A percentile compares a stretch with the other conserved stretches of the same genome.
phyloP scores from a whole-genome alignment of 1,140 invertebrate species.

The Drosophila nigromelanica region DNA sequence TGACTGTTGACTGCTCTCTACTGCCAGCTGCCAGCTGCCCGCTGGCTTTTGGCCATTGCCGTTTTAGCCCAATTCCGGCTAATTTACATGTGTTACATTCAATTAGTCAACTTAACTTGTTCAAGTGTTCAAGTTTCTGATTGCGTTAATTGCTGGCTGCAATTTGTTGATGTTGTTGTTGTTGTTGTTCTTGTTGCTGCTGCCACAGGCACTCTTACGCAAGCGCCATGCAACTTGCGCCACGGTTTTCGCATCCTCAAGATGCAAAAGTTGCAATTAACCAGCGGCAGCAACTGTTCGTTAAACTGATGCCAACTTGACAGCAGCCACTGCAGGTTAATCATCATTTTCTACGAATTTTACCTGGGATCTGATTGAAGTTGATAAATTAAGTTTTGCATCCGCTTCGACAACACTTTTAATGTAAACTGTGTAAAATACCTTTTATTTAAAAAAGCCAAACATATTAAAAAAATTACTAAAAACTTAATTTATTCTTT shows the following conservation, averaged over 20 bases:
- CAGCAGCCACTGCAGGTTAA: constrained; percentile 26
- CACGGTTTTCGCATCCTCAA: constrained; percentile 12
- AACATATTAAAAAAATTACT: too few relatives aligned
- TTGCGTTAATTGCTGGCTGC: constrained; percentile 43
- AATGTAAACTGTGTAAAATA: neutral
- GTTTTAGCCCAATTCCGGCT: constrained; percentile 35
- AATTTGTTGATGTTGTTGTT: constrained; percentile 4
- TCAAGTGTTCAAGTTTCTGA: constrained; percentile 19
- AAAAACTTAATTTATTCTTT: neutral
- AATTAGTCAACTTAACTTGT: constrained; percentile 34
- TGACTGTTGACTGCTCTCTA: neutral
- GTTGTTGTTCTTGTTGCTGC: neutral
- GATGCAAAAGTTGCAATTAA: constrained; percentile 29
- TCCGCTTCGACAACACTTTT: neutral
- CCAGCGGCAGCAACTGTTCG: constrained; percentile 13
- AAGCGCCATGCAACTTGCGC: constrained; percentile 6
- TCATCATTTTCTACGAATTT: constrained; percentile 21
- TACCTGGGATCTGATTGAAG: neutral
- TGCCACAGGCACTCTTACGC: constrained; percentile 22
- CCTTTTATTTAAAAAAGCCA: neutral
- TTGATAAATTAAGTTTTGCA: neutral
- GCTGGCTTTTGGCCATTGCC: constrained; percentile 29
- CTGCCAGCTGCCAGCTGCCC: neutral
- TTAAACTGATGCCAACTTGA: constrained; percentile 11
- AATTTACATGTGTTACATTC: constrained; percentile 45